Evolutionary conservation across 2,888 invertebrate genomes (phyloP), one percentile per base, ranked within the genome.

Genomic region (Brachypalpus laphriformis): DNA sequence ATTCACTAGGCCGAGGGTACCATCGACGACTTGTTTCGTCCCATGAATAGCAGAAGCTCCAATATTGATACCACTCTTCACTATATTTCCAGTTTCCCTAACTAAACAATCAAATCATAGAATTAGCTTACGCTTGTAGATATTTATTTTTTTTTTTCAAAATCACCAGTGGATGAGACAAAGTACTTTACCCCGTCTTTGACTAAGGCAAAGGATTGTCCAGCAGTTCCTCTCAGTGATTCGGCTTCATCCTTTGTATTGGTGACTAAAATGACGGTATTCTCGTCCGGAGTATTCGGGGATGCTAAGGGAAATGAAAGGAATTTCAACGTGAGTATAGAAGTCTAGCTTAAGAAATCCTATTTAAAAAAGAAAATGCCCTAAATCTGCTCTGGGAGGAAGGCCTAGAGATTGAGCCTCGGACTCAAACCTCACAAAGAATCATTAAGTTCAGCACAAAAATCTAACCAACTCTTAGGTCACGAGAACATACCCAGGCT

Each of bases 201-300:
- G 1, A 94, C 94, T 68, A 94, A 93, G 66, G 93, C 92, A 37
- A 95, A 91, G 5, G 94, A 90, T 89, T 95, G 94, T 3, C 94
- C 94, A 1, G 94, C 93, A 90, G 95, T 94, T 90, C 93, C 93
- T 81, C 94, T 93, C 90, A 95, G 94, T 56, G 94, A 94, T 88
- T 94, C 94, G 0, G 93, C 94, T 89, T 95, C 95, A 89, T 95
- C 95, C 93, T 95, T 95, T 93, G 95, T 96, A 87, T 93, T 93
- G 74, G n/a, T n/a, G n/a, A n/a, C n/a, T n/a, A n/a, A n/a, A n/a
- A n/a, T n/a, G n/a, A n/a, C n/a, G n/a, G n/a, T n/a, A n/a, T n/a
- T n/a, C n/a, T n/a, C n/a, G n/a, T n/a, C 95, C 94, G 91, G 96
- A 93, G 66, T 94, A 94, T 94, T 95, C 92, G 96, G 93, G 86